Evolutionary conservation across 2,797 vertebrate species (phyloP).

Genomic region (Microctenopoma steveboyesi): DNA sequence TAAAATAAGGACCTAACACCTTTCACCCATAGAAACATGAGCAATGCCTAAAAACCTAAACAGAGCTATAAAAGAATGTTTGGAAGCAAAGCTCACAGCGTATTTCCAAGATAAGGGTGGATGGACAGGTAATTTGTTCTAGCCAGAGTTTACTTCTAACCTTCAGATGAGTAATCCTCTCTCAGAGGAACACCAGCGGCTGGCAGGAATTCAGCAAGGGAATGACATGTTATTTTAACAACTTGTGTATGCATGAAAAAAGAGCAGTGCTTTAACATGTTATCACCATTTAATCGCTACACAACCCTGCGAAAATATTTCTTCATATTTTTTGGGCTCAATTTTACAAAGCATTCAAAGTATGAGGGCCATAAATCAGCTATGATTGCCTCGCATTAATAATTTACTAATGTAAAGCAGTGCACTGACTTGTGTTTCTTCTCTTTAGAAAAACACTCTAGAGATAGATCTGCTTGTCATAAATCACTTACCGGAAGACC

Average conservation of each 20-base stretch:
- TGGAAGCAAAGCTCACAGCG: constrained; percentile 25
- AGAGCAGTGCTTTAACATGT: constrained; percentile 62
- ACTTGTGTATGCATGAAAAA: constrained; percentile 74
- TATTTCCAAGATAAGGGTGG: constrained; percentile 41
- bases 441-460: constrained; percentile 13
- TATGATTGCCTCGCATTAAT: constrained; percentile 36
- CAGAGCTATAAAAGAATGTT: constrained; percentile 22
- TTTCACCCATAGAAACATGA: constrained; percentile 44
- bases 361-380: constrained; percentile 54
- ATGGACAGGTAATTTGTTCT: constrained; percentile 25
- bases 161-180: constrained; percentile 39
- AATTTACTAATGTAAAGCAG: constrained; percentile 46
- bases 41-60: constrained; percentile 15
- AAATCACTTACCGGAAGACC: constrained; percentile 91
- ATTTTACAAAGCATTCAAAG: constrained; percentile 41
- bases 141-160: constrained; percentile 35
- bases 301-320: constrained; percentile 58
- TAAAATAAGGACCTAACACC: constrained; percentile 11
- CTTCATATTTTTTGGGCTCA: constrained; percentile 39
- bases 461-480: constrained; percentile 14
- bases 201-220: constrained; percentile 56
- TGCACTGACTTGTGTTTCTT: constrained; percentile 39
- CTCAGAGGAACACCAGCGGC: constrained; percentile 30
- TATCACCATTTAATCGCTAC: constrained; percentile 70
- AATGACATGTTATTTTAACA: constrained; percentile 70